Conservation (phyloP, 2,797 vertebrate species). For the Melanotaenia pygmaea region DNA sequence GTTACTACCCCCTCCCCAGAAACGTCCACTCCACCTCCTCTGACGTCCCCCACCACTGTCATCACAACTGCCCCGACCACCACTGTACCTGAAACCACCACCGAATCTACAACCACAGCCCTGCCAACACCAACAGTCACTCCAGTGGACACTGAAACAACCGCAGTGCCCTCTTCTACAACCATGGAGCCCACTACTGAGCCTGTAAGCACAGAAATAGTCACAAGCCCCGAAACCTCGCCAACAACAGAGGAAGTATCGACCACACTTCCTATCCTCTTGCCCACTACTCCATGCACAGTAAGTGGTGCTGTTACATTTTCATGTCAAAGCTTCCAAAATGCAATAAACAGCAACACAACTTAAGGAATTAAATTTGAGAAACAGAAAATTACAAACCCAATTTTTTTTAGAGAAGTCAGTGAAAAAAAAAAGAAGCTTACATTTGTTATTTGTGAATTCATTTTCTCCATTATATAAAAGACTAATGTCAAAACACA, state of each 20-base stretch:
- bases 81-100: constrained; percentile 36
- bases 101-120: constrained; percentile 4
- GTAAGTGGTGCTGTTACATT: constrained; percentile 64
- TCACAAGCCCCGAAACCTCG: constrained; percentile 58
- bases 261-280: constrained; percentile 69
- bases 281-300: constrained; percentile 81
- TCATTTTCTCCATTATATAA: not conserved
- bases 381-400: not conserved
- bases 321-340: not conserved
- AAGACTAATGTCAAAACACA: not conserved
- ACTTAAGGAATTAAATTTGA: not conserved
- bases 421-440: not conserved
- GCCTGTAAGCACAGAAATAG: constrained; percentile 48
- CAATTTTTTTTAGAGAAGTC: not conserved
- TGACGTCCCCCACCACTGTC: constrained; percentile 33
- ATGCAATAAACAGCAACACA: not conserved
- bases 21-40: constrained; percentile 29
- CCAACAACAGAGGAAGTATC: constrained; percentile 53
- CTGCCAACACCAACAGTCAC: constrained; percentile 28
- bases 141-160: constrained; percentile 39
- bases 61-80: constrained; percentile 31
- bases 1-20: constrained; percentile 18
- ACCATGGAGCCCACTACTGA: constrained; percentile 51
- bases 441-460: not conserved
- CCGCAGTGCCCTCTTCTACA: constrained; percentile 37